Percentiles rank a stretch among this genome's conserved stretches.
Evolutionary conservation across 1,140 invertebrate species (phyloP).

Genomic region (Zaprionus inermis): DNA sequence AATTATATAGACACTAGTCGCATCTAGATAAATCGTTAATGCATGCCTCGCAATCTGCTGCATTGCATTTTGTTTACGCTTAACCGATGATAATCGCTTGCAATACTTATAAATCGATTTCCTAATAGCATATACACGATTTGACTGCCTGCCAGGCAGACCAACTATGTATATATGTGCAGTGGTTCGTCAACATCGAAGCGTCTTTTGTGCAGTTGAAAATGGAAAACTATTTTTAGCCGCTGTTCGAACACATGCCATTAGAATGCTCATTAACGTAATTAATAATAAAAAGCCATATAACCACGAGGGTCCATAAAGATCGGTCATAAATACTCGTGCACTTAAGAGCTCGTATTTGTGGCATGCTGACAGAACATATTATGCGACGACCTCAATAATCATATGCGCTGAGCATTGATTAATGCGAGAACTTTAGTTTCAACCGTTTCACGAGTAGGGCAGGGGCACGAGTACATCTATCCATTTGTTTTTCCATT

Average conservation of each 20-base stretch:
- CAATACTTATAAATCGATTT: background rate
- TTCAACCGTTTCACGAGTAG: slow-evolving; percentile 10
- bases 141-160: slow-evolving; percentile 27
- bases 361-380: slow-evolving; percentile 61
- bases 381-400: slow-evolving; percentile 42
- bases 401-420: background rate
- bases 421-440: slow-evolving; percentile 11
- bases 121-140: background rate
- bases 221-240: slow-evolving; percentile 27
- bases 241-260: slow-evolving; percentile 15
- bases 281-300: slow-evolving; percentile 63
- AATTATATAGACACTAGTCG: background rate
- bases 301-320: slow-evolving; percentile 29
- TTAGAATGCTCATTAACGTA: slow-evolving; percentile 29
- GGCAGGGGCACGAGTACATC: background rate
- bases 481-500: slow-evolving; percentile 16
- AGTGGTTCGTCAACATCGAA: slow-evolving; percentile 10
- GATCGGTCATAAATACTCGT: slow-evolving; percentile 53
- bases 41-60: slow-evolving; percentile 4
- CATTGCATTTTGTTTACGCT: slow-evolving; percentile 21
- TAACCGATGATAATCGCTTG: slow-evolving; percentile 21
- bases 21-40: slow-evolving; percentile 19
- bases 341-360: slow-evolving; percentile 55
- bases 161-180: slow-evolving; percentile 2
- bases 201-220: slow-evolving; percentile 17